Conservation (phyloP, 2,888 invertebrate species). For the Dichetophora obliterata region DNA sequence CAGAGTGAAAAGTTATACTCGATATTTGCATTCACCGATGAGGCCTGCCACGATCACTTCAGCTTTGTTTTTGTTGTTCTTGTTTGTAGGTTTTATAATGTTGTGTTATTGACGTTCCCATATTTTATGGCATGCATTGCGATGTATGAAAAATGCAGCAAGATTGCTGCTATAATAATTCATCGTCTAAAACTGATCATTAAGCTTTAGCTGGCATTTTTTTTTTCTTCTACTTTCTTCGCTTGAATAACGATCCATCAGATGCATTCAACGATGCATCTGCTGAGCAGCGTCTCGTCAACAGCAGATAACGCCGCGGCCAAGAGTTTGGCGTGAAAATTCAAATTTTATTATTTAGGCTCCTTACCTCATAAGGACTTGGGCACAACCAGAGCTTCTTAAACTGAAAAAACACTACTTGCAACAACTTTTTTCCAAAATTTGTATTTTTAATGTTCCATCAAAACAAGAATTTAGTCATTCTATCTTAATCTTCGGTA, state of each 20-base stretch:
- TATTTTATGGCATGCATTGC: conserved; percentile 31
- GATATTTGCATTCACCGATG: not conserved
- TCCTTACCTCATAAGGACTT: not conserved
- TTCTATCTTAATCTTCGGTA: not conserved
- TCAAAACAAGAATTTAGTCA: too few relatives aligned
- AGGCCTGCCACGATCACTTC: not conserved
- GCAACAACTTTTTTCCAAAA: too few relatives aligned
- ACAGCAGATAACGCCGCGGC: not conserved
- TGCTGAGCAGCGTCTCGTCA: conserved; percentile 1
- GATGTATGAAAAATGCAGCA: conserved; percentile 38
- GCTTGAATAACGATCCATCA: not conserved
- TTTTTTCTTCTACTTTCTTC: not conserved
- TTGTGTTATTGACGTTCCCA: not conserved
- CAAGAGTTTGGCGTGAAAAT: not conserved
- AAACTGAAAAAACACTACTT: not conserved
- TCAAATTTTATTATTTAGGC: not conserved
- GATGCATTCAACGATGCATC: not conserved
- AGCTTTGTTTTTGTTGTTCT: not conserved
- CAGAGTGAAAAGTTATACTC: too few relatives aligned
- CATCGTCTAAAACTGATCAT: conserved; percentile 42
- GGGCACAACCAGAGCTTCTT: not conserved
- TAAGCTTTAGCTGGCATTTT: conserved; percentile 28
- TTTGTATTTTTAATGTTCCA: too few relatives aligned
- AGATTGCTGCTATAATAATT: conserved; percentile 39
- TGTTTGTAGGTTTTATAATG: not conserved